These are phyloP conservation scores for Galemys pyrenaicus DNA, from an alignment of 2,113 vertebrate genomes.

Conservation along the genomic window DNA sequence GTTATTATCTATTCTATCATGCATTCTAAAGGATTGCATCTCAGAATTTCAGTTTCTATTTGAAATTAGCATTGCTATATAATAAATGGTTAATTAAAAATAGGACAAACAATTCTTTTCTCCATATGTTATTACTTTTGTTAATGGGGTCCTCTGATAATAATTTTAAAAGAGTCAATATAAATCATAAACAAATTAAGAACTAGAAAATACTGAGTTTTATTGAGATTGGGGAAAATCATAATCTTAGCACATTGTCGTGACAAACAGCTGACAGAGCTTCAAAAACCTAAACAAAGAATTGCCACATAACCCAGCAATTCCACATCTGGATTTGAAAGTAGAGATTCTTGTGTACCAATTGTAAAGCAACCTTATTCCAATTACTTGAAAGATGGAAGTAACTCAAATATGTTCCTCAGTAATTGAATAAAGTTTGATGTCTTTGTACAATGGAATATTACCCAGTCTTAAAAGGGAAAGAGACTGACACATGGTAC, in stretches of 20 bases:
- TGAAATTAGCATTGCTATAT: too few relatives aligned
- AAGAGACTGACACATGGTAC: not conserved
- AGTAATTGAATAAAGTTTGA: not conserved
- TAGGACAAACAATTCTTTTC: too few relatives aligned
- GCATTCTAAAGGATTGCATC: too few relatives aligned
- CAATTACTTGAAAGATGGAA: not conserved
- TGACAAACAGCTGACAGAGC: not conserved
- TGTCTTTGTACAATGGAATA: not conserved
- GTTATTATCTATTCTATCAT: too few relatives aligned
- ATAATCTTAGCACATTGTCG: not conserved
- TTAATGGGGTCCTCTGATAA: too few relatives aligned
- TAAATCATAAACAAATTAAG: not conserved
- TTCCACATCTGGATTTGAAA: not conserved
- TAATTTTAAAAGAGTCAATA: too few relatives aligned
- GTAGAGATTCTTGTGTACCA: not conserved
- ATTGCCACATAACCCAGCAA: not conserved
- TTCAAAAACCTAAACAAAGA: not conserved
- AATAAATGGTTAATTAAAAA: too few relatives aligned
- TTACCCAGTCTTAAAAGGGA: not conserved
- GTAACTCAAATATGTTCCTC: not conserved
- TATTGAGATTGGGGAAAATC: not conserved
- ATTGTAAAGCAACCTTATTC: not conserved
- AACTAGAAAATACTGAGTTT: not conserved
- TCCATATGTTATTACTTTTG: too few relatives aligned
- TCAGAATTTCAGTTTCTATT: too few relatives aligned